A percentile compares a stretch with the other conserved stretches of the same genome.
phyloP scores from a whole-genome alignment of 2,797 vertebrate genomes.

The Clarias platycephalus region DNA sequence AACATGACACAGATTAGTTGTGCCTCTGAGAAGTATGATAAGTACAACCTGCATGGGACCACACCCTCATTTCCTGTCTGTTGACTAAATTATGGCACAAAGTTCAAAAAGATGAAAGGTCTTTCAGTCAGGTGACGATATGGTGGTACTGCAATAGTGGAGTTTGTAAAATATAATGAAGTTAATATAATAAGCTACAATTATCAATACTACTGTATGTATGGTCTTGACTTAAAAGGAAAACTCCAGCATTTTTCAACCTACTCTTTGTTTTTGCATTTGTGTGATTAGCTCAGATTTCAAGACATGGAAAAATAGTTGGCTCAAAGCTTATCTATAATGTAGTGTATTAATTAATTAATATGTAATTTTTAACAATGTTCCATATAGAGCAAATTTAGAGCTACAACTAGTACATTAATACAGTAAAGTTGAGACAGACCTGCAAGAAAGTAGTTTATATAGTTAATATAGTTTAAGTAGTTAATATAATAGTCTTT shows the following conservation, averaged over 20 bases:
- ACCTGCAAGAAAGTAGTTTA: background rate
- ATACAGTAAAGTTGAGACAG: background rate
- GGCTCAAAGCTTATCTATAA: background rate
- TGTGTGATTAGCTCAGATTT: background rate
- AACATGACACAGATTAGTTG: background rate
- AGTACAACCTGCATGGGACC: conserved; percentile 40
- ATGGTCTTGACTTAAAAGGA: background rate
- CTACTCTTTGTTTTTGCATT: background rate
- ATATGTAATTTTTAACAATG: background rate
- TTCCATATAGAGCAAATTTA: background rate
- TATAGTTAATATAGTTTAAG: too few relatives aligned
- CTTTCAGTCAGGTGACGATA: conserved; percentile 49
- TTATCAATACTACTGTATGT: background rate
- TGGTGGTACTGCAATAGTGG: conserved; percentile 9
- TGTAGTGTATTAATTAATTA: background rate
- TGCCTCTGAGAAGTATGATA: background rate
- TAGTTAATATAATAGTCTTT: too few relatives aligned
- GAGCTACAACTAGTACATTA: background rate
- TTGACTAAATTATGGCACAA: conserved; percentile 47
- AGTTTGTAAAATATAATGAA: background rate
- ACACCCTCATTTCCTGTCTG: conserved; percentile 47
- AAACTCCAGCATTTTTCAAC: conserved; percentile 15
- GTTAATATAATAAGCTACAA: background rate
- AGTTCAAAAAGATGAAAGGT: conserved; percentile 54
- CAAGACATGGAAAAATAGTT: background rate